These are phyloP conservation scores for Nomada ruficornis DNA, from an alignment of 2,888 invertebrate genomes.

Conservation along the genomic window DNA sequence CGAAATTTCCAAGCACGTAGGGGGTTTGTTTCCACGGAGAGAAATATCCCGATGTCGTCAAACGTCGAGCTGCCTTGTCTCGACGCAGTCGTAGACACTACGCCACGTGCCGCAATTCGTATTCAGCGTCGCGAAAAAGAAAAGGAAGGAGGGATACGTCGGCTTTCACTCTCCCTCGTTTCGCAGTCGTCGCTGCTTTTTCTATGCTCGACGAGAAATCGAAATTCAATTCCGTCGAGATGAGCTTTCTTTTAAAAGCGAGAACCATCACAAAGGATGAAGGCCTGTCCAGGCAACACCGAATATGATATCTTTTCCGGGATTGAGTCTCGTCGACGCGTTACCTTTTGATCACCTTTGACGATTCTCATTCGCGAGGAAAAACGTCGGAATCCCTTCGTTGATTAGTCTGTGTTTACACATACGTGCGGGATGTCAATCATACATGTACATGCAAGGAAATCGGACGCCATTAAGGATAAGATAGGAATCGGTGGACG, in stretches of 20 bases:
- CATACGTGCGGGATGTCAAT: no score
- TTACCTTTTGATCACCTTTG: no score
- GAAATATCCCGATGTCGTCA: slow-evolving; percentile 65
- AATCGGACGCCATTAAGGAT: no score
- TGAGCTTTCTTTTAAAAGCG: slow-evolving; percentile 41
- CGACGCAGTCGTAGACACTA: slow-evolving; percentile 43
- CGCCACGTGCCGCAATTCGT: slow-evolving; percentile 68
- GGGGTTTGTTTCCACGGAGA: slow-evolving; percentile 71
- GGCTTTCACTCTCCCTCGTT: slow-evolving; percentile 43
- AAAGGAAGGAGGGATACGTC: slow-evolving; percentile 50
- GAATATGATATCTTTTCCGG: not conserved
- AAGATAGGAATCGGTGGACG: no score
- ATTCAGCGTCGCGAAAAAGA: slow-evolving; percentile 60
- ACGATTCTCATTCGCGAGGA: no score
- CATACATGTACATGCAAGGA: no score
- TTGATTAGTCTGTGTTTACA: no score
- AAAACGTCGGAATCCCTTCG: no score
- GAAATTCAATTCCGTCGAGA: slow-evolving; percentile 54
- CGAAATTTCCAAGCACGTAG: slow-evolving; percentile 73
- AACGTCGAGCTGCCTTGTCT: slow-evolving; percentile 42
- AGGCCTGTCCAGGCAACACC: slow-evolving; percentile 5
- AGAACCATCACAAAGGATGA: slow-evolving; percentile 30
- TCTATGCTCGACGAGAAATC: slow-evolving; percentile 36
- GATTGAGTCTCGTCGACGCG: no score
- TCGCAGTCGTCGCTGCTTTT: slow-evolving; percentile 36